Evolutionary conservation across 2,888 invertebrate species (phyloP), one percentile per base, ranked within the genome.

Genomic region (Drosophila fulvimacula): DNA sequence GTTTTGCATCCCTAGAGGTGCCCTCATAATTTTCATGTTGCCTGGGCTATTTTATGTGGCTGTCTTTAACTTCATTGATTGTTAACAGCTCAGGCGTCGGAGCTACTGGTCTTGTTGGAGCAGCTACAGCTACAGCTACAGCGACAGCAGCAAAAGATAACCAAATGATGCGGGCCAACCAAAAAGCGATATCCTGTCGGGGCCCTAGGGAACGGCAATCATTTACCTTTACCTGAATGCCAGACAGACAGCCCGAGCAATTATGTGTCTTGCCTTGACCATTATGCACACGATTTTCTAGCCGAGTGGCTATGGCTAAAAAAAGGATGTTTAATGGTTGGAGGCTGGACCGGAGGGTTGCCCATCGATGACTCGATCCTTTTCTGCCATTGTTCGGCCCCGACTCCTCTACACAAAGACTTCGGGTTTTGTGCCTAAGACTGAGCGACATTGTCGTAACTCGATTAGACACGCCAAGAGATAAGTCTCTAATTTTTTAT

Each of bases 401-500:
- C 63, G 69, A 64, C 52, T 60, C 62, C 59, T 42, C 72, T 76
- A 68, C 55, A 39, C 58, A 63, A 51, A 67, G 48, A 62, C 59
- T 63, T 68, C 57, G 61, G 21, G 42, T 48, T 32, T 24, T 64
- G 63, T 21, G 36, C 61, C 73, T 56, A 73, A 65, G 76, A 32
- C 73, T 81, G 73, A 78, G 73, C 82, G 76, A 89, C 79, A 81
- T 81, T 78, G 82, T 79, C 79, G 84, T 79, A 82, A 87, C 86
- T 89, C 89, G 87, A 85, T 89, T 85, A 78, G 81, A 85, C 73
- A 88, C 74, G 78, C 84, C 67, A 56, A 64, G 42, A 73, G 76
- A 87, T 85, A 85, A 85, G 79, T 71, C 84, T 84, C 84, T 87
- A 89, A 85, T 85, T 84, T 84, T 88, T 76, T 73, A 71, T 73